Evolutionary conservation across 2,888 invertebrate species (phyloP).

Genomic region (Steromphala cineraria): DNA sequence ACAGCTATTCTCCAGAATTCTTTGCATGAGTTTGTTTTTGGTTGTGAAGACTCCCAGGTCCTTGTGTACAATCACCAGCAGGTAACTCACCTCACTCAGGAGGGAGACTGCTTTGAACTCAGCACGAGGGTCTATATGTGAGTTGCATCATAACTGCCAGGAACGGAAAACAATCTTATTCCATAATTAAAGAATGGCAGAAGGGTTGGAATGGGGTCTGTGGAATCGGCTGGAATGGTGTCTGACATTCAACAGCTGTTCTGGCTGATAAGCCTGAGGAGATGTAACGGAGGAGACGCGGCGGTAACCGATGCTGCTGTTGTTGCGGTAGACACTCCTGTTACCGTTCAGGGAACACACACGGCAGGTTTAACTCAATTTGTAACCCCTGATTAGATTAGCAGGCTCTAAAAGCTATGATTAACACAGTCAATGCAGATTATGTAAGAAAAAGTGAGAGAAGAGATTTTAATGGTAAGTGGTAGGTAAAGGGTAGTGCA

Average conservation of each 20-base stretch:
- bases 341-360: not conserved
- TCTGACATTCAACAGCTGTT: constrained; percentile 4
- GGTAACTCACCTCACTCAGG: not conserved
- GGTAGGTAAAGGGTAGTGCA: too few relatives aligned
- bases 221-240: not conserved
- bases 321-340: not conserved
- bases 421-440: constrained; percentile 3
- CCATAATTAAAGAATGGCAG: not conserved
- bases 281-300: too few relatives aligned
- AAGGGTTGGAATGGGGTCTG: not conserved
- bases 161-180: not conserved
- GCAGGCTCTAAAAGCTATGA: constrained; percentile 3
- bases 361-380: constrained; percentile 11
- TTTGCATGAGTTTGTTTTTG: too few relatives aligned
- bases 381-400: constrained; percentile 17
- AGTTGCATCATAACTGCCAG: not conserved
- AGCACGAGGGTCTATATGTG: not conserved
- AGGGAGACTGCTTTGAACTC: not conserved
- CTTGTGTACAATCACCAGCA: not conserved
- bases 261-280: not conserved
- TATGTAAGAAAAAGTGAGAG: not conserved
- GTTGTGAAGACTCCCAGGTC: not conserved
- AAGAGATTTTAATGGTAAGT: not conserved
- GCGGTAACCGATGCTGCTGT: not conserved
- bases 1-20: too few relatives aligned